Evolutionary conservation across 2,888 invertebrate genomes (phyloP), one percentile per base, ranked within the genome.

Genomic region (Halocaridina rubra): DNA sequence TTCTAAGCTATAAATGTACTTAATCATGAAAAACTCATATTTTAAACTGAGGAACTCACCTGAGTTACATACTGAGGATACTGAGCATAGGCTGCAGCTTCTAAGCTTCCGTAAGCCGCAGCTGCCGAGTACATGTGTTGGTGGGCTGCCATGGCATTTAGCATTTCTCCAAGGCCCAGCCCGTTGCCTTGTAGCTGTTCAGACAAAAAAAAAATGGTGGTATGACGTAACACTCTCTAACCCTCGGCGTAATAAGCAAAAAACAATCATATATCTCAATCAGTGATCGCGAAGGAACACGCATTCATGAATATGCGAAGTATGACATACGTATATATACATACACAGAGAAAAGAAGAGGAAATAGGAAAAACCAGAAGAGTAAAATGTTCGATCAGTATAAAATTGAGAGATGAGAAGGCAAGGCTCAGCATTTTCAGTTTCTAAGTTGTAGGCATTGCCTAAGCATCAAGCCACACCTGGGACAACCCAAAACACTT

Each of bases 111-210:
- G 59, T 81, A 78, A 22, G 82, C 80, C 53, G 88, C 80, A 46
- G 85, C 85, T 30, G 85, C 86, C 5, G 88, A 82, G 75, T 86
- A 88, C 80, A 88, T 84, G 77, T 85, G 88, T 61, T 88, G 88
- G 29, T 82, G 85, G 67, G 87, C 87, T 29, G 88, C 88, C 85
- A 88, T 88, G 46, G 88, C 88, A 69, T 82, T 88, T 30, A 88
- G 86, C 88, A 88, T 88, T 39, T 88, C 88, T 53, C 86, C 80
- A 39, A 88, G 67, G 19, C 88, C 88, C 39, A 88, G 39, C 13
- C 86, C 82, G 59, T 82, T 81, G 57, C 82, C 79, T 39, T 82
- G 86, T 19, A 86, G 67, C 81, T 86, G 81, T 53, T 19, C 13
- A 53, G 53, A 19, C 16, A 19, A 53, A 19, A 53, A 8, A 53